phyloP scores from a whole-genome alignment of 2,113 vertebrate genomes.

The Anser brachyrhynchus region DNA sequence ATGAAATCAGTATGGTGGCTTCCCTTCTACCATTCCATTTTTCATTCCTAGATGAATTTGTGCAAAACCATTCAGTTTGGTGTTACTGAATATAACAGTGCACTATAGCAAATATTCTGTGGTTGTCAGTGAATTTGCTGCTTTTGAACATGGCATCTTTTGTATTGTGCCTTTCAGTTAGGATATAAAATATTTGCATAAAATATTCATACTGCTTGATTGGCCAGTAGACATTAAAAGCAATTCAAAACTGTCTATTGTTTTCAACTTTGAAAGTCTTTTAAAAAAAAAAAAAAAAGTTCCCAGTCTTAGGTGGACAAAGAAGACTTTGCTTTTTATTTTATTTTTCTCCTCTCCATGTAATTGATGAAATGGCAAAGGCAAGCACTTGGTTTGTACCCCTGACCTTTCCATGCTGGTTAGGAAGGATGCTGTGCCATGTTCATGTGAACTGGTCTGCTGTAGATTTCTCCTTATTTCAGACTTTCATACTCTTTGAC shows the following conservation, averaged over 20 bases:
- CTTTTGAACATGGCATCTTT: not conserved
- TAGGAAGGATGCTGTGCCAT: not conserved
- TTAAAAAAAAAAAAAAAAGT: not conserved
- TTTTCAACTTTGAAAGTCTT: not conserved
- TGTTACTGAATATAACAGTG: not conserved
- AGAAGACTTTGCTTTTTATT: not conserved
- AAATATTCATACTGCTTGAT: not conserved
- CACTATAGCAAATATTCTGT: not conserved
- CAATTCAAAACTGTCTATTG: not conserved
- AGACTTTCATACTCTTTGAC: constrained; percentile 76
- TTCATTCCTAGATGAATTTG: not conserved
- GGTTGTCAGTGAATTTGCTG: not conserved
- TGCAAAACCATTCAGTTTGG: not conserved
- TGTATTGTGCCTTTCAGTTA: not conserved
- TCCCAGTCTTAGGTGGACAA: not conserved
- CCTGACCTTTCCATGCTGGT: not conserved
- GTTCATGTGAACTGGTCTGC: constrained; percentile 11
- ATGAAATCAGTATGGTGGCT: not conserved
- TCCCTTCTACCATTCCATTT: not conserved
- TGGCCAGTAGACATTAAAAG: not conserved
- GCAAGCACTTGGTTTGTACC: not conserved
- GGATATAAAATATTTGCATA: not conserved
- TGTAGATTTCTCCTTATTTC: constrained; percentile 61
- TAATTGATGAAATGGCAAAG: not conserved
- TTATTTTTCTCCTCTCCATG: not conserved